Evolutionary conservation across 1,140 invertebrate genomes (phyloP), one percentile per base, ranked within the genome.

Genomic region (Halesus radiatus): DNA sequence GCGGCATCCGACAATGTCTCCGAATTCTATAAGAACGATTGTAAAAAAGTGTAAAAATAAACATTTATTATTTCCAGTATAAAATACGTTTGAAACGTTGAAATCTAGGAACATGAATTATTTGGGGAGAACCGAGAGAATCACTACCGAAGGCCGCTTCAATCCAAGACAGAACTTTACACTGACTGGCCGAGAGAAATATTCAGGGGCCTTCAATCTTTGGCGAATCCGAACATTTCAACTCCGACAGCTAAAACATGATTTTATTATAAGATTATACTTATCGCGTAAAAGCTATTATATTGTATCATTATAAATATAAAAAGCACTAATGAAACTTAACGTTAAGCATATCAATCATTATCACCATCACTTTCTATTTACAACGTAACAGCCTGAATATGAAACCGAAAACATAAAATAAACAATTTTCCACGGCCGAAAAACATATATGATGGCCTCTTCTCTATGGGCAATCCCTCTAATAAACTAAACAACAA

Each of bases 401-500:
- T 53, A 60, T 68, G 37, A 79, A 73, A 64, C 78, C 66, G 79
- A 66, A 74, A 37, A 37, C 68, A 75, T 72, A 74, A 81, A 74
- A 82, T 76, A 78, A 81, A 74, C 79, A 62, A 82, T 79, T 80
- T 78, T 76, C 74, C 78, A 72, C 68, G 79, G 81, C 81, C 81
- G 81, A 83, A 83, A 82, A 83, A 83, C 81, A 83, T 83, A 83
- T 83, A 83, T 78, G 74, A 83, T 83, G 81, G 81, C 81, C 81
- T 77, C 78, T 32, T 76, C 37, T 70, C 66, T 73, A 52, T 29
- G 23, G 60, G 37, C 56, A 76, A 64, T 70, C 45, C 20, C 62
- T 68, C 50, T 68, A 68, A 37, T 32, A 58, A 56, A 73, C 53
- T 58, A 58, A 79, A 79, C 26, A 72, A 79, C 77, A 62, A 72